phyloP scores from a whole-genome alignment of 2,113 vertebrate species.

The Dissostichus mawsoni region DNA sequence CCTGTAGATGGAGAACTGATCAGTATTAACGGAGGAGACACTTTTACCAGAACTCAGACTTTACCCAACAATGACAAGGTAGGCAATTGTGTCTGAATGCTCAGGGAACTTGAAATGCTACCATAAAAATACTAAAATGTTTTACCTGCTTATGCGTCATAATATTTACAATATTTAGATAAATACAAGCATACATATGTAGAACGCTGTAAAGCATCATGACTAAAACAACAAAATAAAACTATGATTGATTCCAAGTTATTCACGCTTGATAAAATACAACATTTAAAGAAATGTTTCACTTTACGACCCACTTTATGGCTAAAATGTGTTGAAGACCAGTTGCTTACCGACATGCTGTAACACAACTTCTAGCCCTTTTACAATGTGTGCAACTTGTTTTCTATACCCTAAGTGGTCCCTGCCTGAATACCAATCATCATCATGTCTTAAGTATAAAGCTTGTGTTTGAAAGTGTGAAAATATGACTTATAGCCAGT shows the following conservation, averaged over 20 bases:
- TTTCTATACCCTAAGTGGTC: no score
- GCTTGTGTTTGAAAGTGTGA: neutral
- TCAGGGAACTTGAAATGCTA: neutral
- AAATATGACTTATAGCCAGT: accelerated
- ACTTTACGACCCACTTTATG: no score
- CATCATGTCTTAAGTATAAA: neutral
- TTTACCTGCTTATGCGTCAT: neutral
- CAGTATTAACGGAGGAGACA: no score
- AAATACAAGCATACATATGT: neutral
- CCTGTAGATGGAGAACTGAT: no score
- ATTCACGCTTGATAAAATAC: no score
- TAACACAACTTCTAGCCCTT: neutral
- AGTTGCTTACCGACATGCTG: neutral
- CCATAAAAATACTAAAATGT: no score
- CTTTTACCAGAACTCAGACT: no score
- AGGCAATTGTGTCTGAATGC: neutral
- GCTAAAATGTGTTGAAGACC: neutral
- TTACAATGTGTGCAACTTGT: neutral
- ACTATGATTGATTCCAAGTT: neutral
- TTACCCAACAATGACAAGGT: slow-evolving; percentile 59
- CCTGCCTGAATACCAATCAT: no score
- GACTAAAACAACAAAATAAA: no score
- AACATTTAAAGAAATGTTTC: no score
- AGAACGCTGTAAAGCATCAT: neutral
- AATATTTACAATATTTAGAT: neutral